These are phyloP conservation scores for Drosophila mojavensis DNA, from an alignment of 1,140 invertebrate species.

Conservation along the genomic window DNA sequence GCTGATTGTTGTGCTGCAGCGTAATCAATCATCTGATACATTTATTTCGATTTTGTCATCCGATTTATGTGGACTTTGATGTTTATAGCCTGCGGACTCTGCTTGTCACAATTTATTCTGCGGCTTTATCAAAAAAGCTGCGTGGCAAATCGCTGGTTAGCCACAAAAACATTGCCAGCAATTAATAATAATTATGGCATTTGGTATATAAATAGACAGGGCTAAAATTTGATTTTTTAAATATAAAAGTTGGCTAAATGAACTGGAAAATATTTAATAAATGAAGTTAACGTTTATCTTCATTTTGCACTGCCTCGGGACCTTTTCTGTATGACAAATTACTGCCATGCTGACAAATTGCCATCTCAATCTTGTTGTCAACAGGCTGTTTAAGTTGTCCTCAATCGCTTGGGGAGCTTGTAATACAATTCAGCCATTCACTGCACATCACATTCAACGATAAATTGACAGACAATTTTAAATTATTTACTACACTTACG, in stretches of 20 bases:
- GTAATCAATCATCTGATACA: constrained; percentile 43
- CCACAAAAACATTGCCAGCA: constrained; percentile 12
- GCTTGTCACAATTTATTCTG: too few species aligned
- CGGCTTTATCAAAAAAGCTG: too few species aligned
- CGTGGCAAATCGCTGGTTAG: constrained; percentile 10
- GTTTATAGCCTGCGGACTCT: too few species aligned
- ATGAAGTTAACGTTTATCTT: too few species aligned
- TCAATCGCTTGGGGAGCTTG: neutral
- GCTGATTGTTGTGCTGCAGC: neutral
- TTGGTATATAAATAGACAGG: neutral
- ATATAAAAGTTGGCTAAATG: too few species aligned
- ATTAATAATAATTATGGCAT: constrained; percentile 6
- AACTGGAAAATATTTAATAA: too few species aligned
- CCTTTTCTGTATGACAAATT: constrained; percentile 56
- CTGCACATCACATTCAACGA: constrained; percentile 32
- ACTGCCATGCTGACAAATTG: constrained; percentile 46
- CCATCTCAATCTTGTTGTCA: constrained; percentile 65
- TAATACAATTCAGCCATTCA: constrained; percentile 20
- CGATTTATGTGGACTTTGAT: too few species aligned
- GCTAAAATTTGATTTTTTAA: too few species aligned
- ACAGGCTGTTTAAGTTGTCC: constrained; percentile 26
- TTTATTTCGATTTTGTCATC: constrained; percentile 3
- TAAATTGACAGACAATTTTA: constrained; percentile 67
- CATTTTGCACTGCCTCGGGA: too few species aligned
- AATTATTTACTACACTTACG: constrained; percentile 66